phyloP scores from a whole-genome alignment of 1,140 invertebrate species.

The Linepithema humile region DNA sequence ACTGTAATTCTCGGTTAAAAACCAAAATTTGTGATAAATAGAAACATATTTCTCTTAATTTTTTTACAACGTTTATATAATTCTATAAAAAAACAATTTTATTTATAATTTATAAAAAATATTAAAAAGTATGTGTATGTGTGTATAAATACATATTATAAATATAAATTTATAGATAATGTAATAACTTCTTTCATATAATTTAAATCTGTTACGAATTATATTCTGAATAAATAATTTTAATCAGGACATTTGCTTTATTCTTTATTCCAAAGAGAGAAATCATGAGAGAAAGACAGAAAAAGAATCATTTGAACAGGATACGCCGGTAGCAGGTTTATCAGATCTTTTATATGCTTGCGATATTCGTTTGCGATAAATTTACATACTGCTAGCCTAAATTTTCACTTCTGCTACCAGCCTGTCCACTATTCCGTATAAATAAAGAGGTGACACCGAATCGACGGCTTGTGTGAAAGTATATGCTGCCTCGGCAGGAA shows the following conservation, averaged over 20 bases:
- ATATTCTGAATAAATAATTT: background rate
- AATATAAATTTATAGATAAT: background rate
- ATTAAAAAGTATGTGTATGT: too few relatives aligned
- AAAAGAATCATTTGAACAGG: conserved; percentile 12
- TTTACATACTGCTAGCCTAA: conserved; percentile 80
- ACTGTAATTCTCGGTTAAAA: background rate
- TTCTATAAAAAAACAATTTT: background rate
- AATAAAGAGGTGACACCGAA: conserved; percentile 81
- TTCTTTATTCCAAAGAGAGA: conserved; percentile 15
- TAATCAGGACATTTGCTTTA: background rate
- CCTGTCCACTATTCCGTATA: conserved; percentile 81
- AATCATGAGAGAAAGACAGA: background rate
- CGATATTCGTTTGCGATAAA: conserved; percentile 51
- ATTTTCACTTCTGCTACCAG: conserved; percentile 78
- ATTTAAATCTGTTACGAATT: background rate
- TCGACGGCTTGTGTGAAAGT: conserved; percentile 82
- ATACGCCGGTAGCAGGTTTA: conserved; percentile 25
- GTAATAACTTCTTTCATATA: background rate
- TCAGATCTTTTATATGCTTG: background rate
- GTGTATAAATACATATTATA: too few relatives aligned
- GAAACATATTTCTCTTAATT: background rate
- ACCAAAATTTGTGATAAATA: background rate
- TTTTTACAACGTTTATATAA: background rate
- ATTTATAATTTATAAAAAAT: background rate
- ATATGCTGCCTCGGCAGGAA: conserved; percentile 72